Evolutionary conservation across 2,888 invertebrate species (phyloP), one percentile per base, ranked within the genome.

Genomic region (Rosalia funebris): DNA sequence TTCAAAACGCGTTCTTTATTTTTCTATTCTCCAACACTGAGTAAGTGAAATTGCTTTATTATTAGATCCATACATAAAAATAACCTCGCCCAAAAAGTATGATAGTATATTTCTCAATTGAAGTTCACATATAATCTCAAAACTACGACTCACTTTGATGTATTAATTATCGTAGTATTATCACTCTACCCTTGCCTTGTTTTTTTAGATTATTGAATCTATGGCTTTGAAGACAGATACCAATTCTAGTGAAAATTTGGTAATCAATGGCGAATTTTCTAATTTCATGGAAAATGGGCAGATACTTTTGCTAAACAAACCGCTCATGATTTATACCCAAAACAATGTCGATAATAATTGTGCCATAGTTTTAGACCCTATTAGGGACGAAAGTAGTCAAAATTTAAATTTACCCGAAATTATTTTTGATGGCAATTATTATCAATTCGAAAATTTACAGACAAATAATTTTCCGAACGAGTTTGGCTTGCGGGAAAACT

Each of bases 161-260:
- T 31, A n/a, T 4, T 15, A 53, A 53, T 42, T 53, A 10, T 19
- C 10, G 4, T 1, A n/a, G 4, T 2, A 53, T 17, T 32, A 56
- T 60, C 60, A 57, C 53, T 41, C 48, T 63, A 60, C 31, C 57
- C 32, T 53, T 63, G 63, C 53, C 36, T 60, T 57, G 37, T 25
- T 63, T 60, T 34, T 60, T 63, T 56, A 63, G 63, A 25, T 41
- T 32, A 31, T 17, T 25, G 41, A 16, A 50, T 41, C 52, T 9
- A 60, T 65, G 65, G 65, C 55, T 47, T 25, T 57, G 16, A 20
- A 62, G 55, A 57, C 60, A 14, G 60, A 57, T 36, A 42, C 39
- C 9, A 47, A 44, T 50, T 10, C 55, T 2, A 55, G 47, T 15
- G 57, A 65, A 39, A 48, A 55, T 12, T 62, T 53, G 53, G 32